Evolutionary conservation across 2,113 vertebrate species (phyloP), one percentile per base, ranked within the genome.

Genomic region (Physeter macrocephalus): DNA sequence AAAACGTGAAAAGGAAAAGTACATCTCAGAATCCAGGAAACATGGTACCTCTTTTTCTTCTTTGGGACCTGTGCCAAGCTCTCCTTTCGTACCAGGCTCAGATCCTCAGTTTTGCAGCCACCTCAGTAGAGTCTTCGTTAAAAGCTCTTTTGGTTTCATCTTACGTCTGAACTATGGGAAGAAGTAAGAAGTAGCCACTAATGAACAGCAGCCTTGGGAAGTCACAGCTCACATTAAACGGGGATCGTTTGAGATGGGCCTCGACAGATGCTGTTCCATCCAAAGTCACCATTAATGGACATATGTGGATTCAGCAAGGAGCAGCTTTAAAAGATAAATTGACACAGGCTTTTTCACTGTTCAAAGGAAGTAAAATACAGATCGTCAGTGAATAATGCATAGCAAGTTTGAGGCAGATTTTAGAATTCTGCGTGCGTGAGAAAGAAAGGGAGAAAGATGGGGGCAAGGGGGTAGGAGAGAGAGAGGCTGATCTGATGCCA

Each of bases 151-250:
- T 0, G 0, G 41, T 72, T 71, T 80, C 96, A 74, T 88, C 93
- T 94, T 41, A 4, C 52, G 7, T 95, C 89, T 89, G 78, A 92
- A 52, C 71, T 20, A 25, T 8, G 27, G 87, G 83, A 94, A 80
- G 64, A 93, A 91, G 61, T 84, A 85, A 90, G 88, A 57, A 93
- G 93, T 34, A 86, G 69, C 83, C 66, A 3, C 96, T 97, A 97
- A 98, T 96, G 92, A 97, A 89, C 20, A 1, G 41, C 49, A 14
- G 87, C 62, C 94, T 96, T 95, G 95, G 92, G 87, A 82, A 93
- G 84, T 93, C 97, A 97, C 97, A 96, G 93, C 78, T 86, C n/a
- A 2, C 41, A 49, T 74, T 80, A 94, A 75, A 72, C 3, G 10
- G 69, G 81, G 61, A 57, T 46, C 62, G 0, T 43, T 64, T 23